phyloP scores from a whole-genome alignment of 1,140 invertebrate genomes.

The Magallana angulata region DNA sequence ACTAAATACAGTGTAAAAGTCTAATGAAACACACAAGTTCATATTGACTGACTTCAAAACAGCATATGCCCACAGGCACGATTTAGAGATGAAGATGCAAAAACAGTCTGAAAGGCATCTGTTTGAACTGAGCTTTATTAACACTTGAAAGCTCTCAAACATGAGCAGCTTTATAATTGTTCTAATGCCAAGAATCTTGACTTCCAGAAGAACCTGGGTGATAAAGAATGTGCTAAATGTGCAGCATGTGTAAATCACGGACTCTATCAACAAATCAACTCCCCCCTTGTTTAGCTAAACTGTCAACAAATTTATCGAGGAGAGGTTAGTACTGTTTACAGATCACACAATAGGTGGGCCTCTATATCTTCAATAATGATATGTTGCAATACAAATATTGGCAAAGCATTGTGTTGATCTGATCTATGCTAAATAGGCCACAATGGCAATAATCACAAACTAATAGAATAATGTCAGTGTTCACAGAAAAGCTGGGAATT shows the following conservation, averaged over 20 bases:
- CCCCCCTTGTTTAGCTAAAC: not conserved
- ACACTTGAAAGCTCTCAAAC: conserved; percentile 3
- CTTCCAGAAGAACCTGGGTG: not conserved
- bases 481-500: no score
- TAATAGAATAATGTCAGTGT: not conserved
- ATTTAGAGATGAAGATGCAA: not conserved
- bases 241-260: not conserved
- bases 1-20: no score
- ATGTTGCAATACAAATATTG: conserved; percentile 10
- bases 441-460: not conserved
- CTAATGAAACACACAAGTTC: no score
- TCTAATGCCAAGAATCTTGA: not conserved
- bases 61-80: not conserved
- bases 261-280: not conserved
- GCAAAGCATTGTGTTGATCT: not conserved
- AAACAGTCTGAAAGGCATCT: conserved; percentile 9
- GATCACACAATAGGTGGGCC: conserved; percentile 8
- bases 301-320: conserved; percentile 24
- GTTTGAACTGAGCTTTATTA: conserved; percentile 6
- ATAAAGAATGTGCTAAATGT: not conserved
- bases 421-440: not conserved
- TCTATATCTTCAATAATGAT: not conserved
- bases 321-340: conserved; percentile 20
- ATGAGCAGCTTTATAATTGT: conserved; percentile 8
- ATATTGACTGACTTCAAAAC: not conserved